These are phyloP conservation scores for Herminia tarsipennalis DNA, from an alignment of 2,888 invertebrate species.

Conservation along the genomic window DNA sequence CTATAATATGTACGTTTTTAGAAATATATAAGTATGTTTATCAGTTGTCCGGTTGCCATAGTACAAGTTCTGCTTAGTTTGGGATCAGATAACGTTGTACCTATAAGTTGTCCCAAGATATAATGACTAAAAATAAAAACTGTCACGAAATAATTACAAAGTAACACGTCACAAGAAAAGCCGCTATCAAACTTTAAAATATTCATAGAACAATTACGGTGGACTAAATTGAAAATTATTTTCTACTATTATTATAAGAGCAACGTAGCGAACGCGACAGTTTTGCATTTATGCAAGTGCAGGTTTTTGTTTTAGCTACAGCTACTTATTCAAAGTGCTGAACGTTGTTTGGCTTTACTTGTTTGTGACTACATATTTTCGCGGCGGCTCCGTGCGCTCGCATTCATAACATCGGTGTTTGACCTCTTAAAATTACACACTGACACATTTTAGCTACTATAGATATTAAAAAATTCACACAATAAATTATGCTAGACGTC, in stretches of 20 bases:
- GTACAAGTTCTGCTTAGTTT: too few relatives aligned
- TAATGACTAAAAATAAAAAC: too few relatives aligned
- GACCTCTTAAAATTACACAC: conserved; percentile 72
- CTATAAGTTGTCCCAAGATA: too few relatives aligned
- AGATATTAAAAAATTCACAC: conserved; percentile 32
- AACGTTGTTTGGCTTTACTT: conserved; percentile 67
- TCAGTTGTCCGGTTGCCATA: too few relatives aligned
- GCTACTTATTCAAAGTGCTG: conserved; percentile 64
- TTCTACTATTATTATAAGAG: conserved; percentile 44
- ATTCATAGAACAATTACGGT: conserved; percentile 56
- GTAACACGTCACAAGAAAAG: conserved; percentile 31
- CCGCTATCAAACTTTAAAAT: conserved; percentile 42
- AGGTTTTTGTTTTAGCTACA: conserved; percentile 62
- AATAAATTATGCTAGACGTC: conserved; percentile 31
- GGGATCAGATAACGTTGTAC: too few relatives aligned
- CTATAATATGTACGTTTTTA: too few relatives aligned
- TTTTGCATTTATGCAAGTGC: conserved; percentile 63
- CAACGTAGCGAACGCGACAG: conserved; percentile 35
- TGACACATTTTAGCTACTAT: conserved; percentile 60
- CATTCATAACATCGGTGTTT: conserved; percentile 78
- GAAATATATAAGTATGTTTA: too few relatives aligned
- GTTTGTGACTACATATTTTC: conserved; percentile 78
- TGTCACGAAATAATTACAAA: conserved; percentile 5
- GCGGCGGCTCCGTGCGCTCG: conserved; percentile 76
- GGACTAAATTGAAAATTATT: conserved; percentile 57